These are phyloP conservation scores for Platynereis dumerilii DNA, from an alignment of 2,888 invertebrate species.

Conservation along the genomic window DNA sequence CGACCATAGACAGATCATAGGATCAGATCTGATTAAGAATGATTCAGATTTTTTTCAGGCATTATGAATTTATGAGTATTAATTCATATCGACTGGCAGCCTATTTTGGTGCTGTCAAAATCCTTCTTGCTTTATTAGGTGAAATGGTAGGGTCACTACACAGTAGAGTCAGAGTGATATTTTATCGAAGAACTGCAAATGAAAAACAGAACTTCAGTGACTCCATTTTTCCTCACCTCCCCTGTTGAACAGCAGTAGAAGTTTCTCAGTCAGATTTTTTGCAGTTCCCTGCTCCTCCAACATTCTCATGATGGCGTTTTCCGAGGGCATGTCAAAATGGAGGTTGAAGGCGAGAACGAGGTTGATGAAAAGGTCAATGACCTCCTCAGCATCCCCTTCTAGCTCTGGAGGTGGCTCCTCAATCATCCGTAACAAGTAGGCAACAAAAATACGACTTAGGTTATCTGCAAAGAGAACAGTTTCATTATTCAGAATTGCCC, in stretches of 20 bases:
- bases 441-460: conserved; percentile 81
- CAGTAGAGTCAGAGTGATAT: no score
- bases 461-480: conserved; percentile 74
- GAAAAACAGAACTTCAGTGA: no score
- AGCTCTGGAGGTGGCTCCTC: conserved; percentile 82
- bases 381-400: conserved; percentile 83
- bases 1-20: no score
- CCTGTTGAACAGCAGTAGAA: conserved; percentile 83
- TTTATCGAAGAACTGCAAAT: no score
- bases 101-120: no score
- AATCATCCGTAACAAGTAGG: conserved; percentile 80
- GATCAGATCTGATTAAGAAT: no score
- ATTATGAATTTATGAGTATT: no score
- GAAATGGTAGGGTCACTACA: no score
- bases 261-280: conserved; percentile 89
- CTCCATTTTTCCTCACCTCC: conserved; percentile 78
- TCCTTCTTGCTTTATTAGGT: no score
- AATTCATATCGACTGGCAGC: no score
- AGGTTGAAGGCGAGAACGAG: conserved; percentile 87
- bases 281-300: conserved; percentile 68
- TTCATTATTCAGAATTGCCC: no score
- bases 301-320: conserved; percentile 60
- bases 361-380: conserved; percentile 84
- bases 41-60: no score
- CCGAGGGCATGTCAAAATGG: conserved; percentile 71